Base-by-base conservation (phyloP, 2,113 vertebrate genomes). In the Oncorhynchus clarkii region DNA sequence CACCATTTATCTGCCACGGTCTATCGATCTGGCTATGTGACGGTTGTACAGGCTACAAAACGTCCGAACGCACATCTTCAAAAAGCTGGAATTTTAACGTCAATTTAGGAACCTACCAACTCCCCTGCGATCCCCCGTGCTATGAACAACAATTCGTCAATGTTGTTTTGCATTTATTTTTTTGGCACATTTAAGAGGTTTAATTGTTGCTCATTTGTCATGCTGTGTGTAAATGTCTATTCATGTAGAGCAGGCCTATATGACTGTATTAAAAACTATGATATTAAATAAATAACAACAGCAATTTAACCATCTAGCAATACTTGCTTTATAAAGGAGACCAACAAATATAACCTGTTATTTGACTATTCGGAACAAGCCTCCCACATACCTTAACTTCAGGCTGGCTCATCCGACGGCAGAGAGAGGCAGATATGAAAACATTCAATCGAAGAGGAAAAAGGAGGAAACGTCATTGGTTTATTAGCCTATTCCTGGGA, bases 381-480 rank as follows among this genome's bases (percentile, higher is more conserved):
- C 26, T 67, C 45, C 2, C 45, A 72, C 78, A 67, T 82, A 84
- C 85, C 79, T 85, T 72, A 66, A 57, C 74, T 78, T 73, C 60
- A 82, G 85, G 66, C 68, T 73, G 65, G 48, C 76, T 70, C 66
- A 80, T 84, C 84, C 80, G 81, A 75, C 75, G 79, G 66, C 70
- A 77, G 75, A 11, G 11, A 85, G 68, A 72, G 70, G 66, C 68
- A 24, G 45, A 27, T 79, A 86, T 85, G 76, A 72, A 75, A 89
- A 85, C 82, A 75, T 79, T 39, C 73, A 79, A 86, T 87, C 34
- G 76, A 79, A 48, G 77, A 79, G 12, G 60, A 72, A 78, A 78
- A 80, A 78, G 74, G 77, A 88, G 79, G 76, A 85, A 84, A 72
- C 79, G 88, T 91, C 87, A 90, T 78, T 83, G 88, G 87, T 80